Percentiles rank a stretch among this genome's conserved stretches.
These are phyloP conservation scores for Malthinus flaveolus DNA, from an alignment of 2,888 invertebrate species.

Conservation along the genomic window DNA sequence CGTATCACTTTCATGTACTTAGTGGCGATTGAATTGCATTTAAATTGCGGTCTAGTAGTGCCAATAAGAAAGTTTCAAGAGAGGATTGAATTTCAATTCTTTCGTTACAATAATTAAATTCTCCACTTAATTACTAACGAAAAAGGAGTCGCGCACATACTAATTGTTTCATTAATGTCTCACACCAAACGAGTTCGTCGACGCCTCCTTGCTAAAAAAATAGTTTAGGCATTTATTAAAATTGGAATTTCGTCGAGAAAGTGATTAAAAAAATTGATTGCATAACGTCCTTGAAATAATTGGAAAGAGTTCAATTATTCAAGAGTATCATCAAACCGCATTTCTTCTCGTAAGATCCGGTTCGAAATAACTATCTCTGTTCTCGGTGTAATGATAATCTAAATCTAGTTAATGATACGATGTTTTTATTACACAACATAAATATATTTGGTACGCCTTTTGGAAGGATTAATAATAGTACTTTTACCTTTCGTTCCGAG, in stretches of 20 bases:
- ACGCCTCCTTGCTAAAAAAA: not conserved
- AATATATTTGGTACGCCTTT: not conserved
- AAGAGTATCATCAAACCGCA: slow-evolving; percentile 1
- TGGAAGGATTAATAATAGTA: no score
- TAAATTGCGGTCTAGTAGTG: not conserved
- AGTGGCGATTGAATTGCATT: not conserved
- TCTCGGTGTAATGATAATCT: slow-evolving; percentile 2
- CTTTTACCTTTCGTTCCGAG: slow-evolving; percentile 24
- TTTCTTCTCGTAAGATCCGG: slow-evolving; percentile 2
- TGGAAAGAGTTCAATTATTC: slow-evolving; percentile 5
- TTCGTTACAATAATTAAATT: not conserved
- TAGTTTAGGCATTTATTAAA: not conserved
- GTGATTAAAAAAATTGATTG: slow-evolving; percentile 1
- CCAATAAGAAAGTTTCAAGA: slow-evolving; percentile 1
- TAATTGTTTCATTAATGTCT: not conserved
- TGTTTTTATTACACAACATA: not conserved
- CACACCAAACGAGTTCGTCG: no score
- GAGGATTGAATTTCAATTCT: slow-evolving; percentile 4
- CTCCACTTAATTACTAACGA: not conserved
- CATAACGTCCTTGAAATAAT: slow-evolving; percentile 5
- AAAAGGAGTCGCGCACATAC: not conserved
- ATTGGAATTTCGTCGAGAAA: not conserved
- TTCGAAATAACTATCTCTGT: not conserved
- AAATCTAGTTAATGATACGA: not conserved
- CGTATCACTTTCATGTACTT: slow-evolving; percentile 3